A percentile compares a stretch with the other conserved stretches of the same genome.
Conservation (phyloP, 2,113 vertebrate genomes). For the Rhinolophus ferrumequinum region DNA sequence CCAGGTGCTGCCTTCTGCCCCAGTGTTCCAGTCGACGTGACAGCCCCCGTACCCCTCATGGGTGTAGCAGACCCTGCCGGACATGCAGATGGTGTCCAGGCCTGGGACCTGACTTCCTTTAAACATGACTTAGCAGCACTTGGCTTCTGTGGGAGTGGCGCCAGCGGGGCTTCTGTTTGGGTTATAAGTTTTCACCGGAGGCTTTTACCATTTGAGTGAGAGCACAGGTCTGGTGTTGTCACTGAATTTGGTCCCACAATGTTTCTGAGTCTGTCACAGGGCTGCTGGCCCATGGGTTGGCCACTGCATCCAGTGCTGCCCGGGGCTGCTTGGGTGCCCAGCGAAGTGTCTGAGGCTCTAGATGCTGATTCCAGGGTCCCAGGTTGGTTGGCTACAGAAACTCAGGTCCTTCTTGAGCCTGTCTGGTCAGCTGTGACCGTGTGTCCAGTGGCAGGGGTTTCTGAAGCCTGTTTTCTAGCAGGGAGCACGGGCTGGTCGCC, state of each 20-base stretch:
- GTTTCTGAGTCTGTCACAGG: background rate
- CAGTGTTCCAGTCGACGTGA: background rate
- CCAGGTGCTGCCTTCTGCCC: background rate
- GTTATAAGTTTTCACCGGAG: background rate
- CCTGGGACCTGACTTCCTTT: background rate
- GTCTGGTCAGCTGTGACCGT: too few relatives aligned
- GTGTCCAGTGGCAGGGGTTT: background rate
- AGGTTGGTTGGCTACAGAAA: background rate
- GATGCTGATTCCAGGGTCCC: background rate
- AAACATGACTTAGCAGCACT: rapidly evolving
- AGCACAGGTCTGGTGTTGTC: background rate
- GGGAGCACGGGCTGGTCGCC: rapidly evolving
- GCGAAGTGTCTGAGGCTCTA: background rate
- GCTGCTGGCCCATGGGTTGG: rapidly evolving
- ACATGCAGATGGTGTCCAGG: background rate
- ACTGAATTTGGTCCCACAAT: rapidly evolving
- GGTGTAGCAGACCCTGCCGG: background rate
- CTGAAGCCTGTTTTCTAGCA: background rate
- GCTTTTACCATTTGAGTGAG: background rate
- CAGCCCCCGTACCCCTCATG: background rate
- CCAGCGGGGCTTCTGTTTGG: background rate
- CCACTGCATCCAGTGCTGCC: background rate
- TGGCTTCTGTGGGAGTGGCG: rapidly evolving
- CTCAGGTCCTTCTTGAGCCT: rapidly evolving
- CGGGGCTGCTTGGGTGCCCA: background rate